These are phyloP conservation scores for Drosophila emarginata DNA, from an alignment of 2,888 invertebrate genomes.

Conservation along the genomic window DNA sequence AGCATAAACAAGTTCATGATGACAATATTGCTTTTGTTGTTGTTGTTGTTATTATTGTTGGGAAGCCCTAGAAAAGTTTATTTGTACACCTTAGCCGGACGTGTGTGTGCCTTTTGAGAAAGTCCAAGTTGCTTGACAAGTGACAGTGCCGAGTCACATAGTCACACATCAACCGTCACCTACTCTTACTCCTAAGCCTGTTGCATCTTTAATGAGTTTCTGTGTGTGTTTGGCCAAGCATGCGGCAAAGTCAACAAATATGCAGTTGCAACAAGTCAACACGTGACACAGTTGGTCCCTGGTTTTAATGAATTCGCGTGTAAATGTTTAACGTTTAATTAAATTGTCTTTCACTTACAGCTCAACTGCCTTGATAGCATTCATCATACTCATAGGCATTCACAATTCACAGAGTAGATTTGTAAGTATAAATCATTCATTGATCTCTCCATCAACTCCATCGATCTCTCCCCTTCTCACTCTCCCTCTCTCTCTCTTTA, in stretches of 20 bases:
- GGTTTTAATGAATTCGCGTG: too few species aligned
- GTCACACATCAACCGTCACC: slow-evolving; percentile 21
- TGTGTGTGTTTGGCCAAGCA: slow-evolving; percentile 48
- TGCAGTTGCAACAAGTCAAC: slow-evolving; percentile 69
- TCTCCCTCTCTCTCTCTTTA: too few species aligned
- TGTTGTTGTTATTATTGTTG: slow-evolving; percentile 9
- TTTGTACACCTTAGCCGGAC: slow-evolving; percentile 61
- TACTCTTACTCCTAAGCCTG: slow-evolving; percentile 2
- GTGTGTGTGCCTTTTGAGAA: slow-evolving; percentile 50
- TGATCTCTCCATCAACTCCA: background rate
- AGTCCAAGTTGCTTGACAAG: slow-evolving; percentile 54
- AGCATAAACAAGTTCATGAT: slow-evolving; percentile 63
- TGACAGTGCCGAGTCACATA: slow-evolving; percentile 23
- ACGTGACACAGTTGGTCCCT: slow-evolving; percentile 51
- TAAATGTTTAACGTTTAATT: slow-evolving; percentile 34
- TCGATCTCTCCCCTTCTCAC: too few species aligned
- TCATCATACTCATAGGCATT: slow-evolving; percentile 84
- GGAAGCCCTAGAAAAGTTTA: slow-evolving; percentile 69
- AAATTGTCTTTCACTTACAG: slow-evolving; percentile 83
- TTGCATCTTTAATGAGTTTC: slow-evolving; percentile 52
- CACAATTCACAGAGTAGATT: slow-evolving; percentile 84
- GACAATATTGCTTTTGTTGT: background rate
- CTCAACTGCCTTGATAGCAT: slow-evolving; percentile 85
- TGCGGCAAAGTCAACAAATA: slow-evolving; percentile 66
- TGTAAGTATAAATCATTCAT: slow-evolving; percentile 83